Evolutionary conservation across 2,797 vertebrate species (phyloP).

Genomic region (Spheniscus humboldti): DNA sequence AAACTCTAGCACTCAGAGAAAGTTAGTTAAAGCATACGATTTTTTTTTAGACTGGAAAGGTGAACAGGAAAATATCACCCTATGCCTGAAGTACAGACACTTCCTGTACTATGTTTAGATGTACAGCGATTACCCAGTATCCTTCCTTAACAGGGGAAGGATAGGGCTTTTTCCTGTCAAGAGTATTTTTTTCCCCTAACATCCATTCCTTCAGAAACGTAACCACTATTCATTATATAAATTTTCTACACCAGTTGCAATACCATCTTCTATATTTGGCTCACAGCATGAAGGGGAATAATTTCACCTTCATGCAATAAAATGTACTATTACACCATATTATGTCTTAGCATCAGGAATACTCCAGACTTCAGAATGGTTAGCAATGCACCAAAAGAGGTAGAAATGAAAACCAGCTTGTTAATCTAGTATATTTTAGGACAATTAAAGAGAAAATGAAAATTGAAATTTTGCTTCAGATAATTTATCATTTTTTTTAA

Average conservation of each 20-base stretch:
- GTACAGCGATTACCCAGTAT: background rate
- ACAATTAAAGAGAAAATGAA: background rate
- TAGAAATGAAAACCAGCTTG: background rate
- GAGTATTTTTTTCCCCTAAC: background rate
- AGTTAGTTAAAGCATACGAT: background rate
- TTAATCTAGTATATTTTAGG: background rate
- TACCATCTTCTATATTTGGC: background rate
- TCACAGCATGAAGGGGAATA: background rate
- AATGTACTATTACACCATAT: background rate
- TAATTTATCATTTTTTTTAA: background rate
- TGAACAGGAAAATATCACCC: background rate
- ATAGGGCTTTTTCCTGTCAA: background rate
- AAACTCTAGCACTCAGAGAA: background rate
- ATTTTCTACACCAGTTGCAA: background rate
- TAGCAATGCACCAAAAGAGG: background rate
- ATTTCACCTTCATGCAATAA: conserved; percentile 9
- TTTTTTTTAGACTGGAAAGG: background rate
- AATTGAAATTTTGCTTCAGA: background rate
- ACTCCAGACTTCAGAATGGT: background rate
- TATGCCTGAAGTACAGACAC: background rate
- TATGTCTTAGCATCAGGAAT: background rate
- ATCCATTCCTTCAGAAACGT: background rate
- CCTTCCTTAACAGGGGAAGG: background rate
- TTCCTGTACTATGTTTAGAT: background rate
- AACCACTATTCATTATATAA: background rate